These are phyloP conservation scores for Leucania comma DNA, from an alignment of 2,888 invertebrate genomes.

Conservation along the genomic window DNA sequence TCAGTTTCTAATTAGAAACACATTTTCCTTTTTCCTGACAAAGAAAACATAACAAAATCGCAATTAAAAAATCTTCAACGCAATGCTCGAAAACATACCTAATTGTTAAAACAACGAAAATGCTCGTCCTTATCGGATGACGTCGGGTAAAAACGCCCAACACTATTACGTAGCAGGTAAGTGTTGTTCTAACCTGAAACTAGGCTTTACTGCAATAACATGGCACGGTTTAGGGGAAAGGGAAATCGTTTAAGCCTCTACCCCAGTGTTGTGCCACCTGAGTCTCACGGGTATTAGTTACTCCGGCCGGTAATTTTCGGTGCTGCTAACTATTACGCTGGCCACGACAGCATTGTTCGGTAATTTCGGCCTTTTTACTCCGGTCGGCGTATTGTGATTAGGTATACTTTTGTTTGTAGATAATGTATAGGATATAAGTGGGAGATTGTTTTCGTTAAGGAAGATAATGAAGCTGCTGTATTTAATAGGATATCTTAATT, in stretches of 20 bases:
- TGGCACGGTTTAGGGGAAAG: slow-evolving; percentile 72
- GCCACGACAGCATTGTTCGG: slow-evolving; percentile 57
- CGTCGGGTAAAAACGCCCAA: slow-evolving; percentile 55
- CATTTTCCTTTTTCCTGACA: background rate
- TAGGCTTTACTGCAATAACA: slow-evolving; percentile 79
- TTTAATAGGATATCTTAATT: slow-evolving; percentile 25
- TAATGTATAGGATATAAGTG: background rate
- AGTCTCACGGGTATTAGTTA: slow-evolving; percentile 74
- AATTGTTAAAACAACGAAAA: slow-evolving; percentile 43
- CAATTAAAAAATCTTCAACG: slow-evolving; percentile 35
- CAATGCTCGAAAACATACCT: slow-evolving; percentile 36
- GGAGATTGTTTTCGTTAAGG: slow-evolving; percentile 2
- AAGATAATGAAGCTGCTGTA: slow-evolving; percentile 6
- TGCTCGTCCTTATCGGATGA: slow-evolving; percentile 58
- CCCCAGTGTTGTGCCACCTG: slow-evolving; percentile 81
- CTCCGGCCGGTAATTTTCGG: slow-evolving; percentile 76
- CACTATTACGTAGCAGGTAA: slow-evolving; percentile 64
- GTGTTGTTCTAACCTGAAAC: slow-evolving; percentile 73
- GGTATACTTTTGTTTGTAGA: slow-evolving; percentile 32
- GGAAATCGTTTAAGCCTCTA: slow-evolving; percentile 84
- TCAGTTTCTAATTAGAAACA: background rate
- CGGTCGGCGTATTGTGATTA: slow-evolving; percentile 45
- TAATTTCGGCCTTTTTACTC: slow-evolving; percentile 63
- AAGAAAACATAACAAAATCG: slow-evolving; percentile 6
- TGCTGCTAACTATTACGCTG: slow-evolving; percentile 63